Evolutionary conservation across 2,888 invertebrate genomes (phyloP).

Genomic region (Poecilus cupreus): DNA sequence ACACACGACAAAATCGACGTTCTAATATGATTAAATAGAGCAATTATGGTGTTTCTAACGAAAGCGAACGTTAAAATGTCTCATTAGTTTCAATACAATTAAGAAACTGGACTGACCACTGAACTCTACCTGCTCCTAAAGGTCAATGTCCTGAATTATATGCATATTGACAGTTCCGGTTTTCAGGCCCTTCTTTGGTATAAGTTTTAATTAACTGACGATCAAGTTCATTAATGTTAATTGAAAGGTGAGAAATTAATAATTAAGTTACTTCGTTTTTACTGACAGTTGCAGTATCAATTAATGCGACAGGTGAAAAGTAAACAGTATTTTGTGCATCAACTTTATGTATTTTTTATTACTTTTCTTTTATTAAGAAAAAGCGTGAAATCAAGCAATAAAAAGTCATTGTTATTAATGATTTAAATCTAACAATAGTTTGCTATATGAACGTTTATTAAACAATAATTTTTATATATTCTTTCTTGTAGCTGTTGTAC

Average conservation of each 20-base stretch:
- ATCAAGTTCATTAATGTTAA: neutral
- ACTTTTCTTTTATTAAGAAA: neutral
- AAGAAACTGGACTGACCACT: slow-evolving; percentile 47
- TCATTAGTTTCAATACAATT: slow-evolving; percentile 27
- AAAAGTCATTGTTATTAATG: too few relatives aligned
- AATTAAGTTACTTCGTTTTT: neutral
- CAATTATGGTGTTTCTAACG: slow-evolving; percentile 37
- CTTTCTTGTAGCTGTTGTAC: neutral
- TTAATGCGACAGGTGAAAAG: neutral
- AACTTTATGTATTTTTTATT: too few relatives aligned
- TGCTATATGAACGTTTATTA: neutral
- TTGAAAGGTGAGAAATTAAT: neutral
- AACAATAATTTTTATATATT: neutral
- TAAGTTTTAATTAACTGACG: neutral
- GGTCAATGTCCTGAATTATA: slow-evolving; percentile 50
- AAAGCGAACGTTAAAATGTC: slow-evolving; percentile 29
- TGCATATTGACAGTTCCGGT: slow-evolving; percentile 10
- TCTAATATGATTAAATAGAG: slow-evolving; percentile 48
- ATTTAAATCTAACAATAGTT: neutral
- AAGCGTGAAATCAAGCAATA: neutral
- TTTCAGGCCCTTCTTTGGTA: neutral
- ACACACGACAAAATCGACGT: slow-evolving; percentile 14
- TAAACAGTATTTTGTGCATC: neutral
- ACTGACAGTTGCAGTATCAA: neutral
- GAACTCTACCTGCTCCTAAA: slow-evolving; percentile 25